Evolutionary conservation across 1,140 invertebrate genomes (phyloP).

Genomic region (Heliconius hermathena): DNA sequence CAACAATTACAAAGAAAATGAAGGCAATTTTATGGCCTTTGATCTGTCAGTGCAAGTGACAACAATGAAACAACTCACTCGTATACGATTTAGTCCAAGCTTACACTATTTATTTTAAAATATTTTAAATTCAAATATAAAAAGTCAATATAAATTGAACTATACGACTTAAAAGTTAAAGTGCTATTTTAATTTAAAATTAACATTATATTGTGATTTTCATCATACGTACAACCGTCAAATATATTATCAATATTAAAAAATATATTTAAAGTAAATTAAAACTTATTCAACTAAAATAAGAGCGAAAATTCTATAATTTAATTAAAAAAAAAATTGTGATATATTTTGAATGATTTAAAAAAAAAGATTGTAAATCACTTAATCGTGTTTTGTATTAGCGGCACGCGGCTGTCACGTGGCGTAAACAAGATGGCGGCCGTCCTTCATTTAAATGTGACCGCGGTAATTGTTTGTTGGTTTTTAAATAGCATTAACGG

Average conservation of each 20-base stretch:
- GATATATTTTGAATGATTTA: background rate
- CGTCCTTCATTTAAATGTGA: conserved; percentile 43
- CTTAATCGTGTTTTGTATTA: conserved; percentile 47
- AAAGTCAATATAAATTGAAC: background rate
- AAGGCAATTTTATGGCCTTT: conserved; percentile 27
- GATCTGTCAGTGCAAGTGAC: conserved; percentile 41
- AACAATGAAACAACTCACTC: conserved; percentile 42
- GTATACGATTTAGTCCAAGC: conserved; percentile 38
- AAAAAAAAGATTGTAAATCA: conserved; percentile 37
- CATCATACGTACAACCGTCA: background rate
- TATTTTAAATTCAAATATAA: conserved; percentile 20
- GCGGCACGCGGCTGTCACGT: conserved; percentile 43
- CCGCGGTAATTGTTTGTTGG: conserved; percentile 44
- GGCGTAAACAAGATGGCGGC: conserved; percentile 47
- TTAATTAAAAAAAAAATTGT: background rate
- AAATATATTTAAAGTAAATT: background rate
- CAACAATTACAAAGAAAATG: conserved; percentile 25
- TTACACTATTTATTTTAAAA: conserved; percentile 15
- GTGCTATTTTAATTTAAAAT: background rate
- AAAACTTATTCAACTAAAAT: background rate
- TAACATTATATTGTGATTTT: background rate
- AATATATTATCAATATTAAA: background rate
- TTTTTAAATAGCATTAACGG: conserved; percentile 41
- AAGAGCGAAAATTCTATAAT: conserved; percentile 12
- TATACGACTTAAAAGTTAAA: background rate